phyloP scores from a whole-genome alignment of 2,797 vertebrate species.

The Ataeniobius toweri region DNA sequence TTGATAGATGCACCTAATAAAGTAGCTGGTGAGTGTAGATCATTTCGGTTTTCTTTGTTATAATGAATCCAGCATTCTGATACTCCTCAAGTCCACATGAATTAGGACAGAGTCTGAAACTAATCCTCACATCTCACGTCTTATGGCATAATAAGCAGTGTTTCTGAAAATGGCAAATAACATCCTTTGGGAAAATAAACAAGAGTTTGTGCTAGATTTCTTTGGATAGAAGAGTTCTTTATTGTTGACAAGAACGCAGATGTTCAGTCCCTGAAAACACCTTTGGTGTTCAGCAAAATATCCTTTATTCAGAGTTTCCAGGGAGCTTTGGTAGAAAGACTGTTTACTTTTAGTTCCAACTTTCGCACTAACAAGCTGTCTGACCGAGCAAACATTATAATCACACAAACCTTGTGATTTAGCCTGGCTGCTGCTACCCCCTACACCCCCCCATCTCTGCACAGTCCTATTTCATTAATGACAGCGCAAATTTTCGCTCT shows the following conservation, averaged over 20 bases:
- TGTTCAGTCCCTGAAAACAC: conserved; percentile 57
- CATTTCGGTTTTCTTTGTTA: neutral
- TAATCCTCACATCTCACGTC: conserved; percentile 1
- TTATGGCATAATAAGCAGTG: conserved; percentile 16
- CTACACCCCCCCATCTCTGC: neutral
- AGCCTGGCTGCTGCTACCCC: conserved; percentile 18
- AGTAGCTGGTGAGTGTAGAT: neutral
- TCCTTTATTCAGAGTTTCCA: conserved; percentile 55
- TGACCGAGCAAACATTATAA: conserved; percentile 64
- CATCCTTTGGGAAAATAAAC: conserved; percentile 35
- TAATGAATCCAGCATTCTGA: conserved; percentile 21
- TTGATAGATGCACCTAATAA: neutral
- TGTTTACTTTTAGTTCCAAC: conserved; percentile 63
- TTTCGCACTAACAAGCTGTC: conserved; percentile 68
- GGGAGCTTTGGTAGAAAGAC: conserved; percentile 52
- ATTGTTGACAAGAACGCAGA: conserved; percentile 51
- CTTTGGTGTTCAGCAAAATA: conserved; percentile 66
- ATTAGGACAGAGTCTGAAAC: conserved; percentile 12
- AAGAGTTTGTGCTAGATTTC: conserved; percentile 34
- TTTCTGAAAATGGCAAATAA: conserved; percentile 40
- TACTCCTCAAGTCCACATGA: conserved; percentile 1
- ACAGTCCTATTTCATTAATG: conserved; percentile 66
- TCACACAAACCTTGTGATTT: conserved; percentile 59
- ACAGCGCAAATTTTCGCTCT: conserved; percentile 43
- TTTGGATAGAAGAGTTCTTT: conserved; percentile 37